phyloP scores from a whole-genome alignment of 2,888 invertebrate species.

The Coleophora deauratella region DNA sequence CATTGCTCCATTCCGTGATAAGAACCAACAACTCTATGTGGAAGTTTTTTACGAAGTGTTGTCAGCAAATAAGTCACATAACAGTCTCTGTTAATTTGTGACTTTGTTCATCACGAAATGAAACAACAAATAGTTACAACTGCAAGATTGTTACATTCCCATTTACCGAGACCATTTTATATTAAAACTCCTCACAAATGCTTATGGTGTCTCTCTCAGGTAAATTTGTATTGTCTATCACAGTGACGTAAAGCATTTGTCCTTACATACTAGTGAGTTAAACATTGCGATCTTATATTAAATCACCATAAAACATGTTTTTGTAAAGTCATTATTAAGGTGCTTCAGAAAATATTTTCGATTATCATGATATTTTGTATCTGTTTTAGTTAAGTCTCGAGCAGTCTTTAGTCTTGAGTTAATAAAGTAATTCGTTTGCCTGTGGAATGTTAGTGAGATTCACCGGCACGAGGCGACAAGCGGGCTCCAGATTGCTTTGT shows the following conservation, averaged over 20 bases:
- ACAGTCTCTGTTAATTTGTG: neutral
- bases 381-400: constrained; percentile 54
- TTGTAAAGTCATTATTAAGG: constrained; percentile 63
- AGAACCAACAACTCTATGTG: no score
- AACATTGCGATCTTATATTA: constrained; percentile 64
- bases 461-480: constrained; percentile 17
- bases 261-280: constrained; percentile 72
- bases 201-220: constrained; percentile 57
- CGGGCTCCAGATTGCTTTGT: neutral
- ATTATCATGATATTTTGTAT: constrained; percentile 46
- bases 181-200: constrained; percentile 38
- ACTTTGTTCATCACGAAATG: no score
- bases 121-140: neutral
- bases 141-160: constrained; percentile 29
- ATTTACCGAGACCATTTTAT: constrained; percentile 32
- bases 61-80: no score
- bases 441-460: constrained; percentile 61
- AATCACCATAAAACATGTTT: constrained; percentile 64
- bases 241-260: constrained; percentile 72
- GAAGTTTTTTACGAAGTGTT: no score
- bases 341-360: constrained; percentile 66
- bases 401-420: constrained; percentile 71
- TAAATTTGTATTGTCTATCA: constrained; percentile 67
- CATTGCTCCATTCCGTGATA: constrained; percentile 24
- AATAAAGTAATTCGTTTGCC: constrained; percentile 47